phyloP scores from a whole-genome alignment of 2,888 invertebrate genomes.

The Eupithecia tripunctaria region DNA sequence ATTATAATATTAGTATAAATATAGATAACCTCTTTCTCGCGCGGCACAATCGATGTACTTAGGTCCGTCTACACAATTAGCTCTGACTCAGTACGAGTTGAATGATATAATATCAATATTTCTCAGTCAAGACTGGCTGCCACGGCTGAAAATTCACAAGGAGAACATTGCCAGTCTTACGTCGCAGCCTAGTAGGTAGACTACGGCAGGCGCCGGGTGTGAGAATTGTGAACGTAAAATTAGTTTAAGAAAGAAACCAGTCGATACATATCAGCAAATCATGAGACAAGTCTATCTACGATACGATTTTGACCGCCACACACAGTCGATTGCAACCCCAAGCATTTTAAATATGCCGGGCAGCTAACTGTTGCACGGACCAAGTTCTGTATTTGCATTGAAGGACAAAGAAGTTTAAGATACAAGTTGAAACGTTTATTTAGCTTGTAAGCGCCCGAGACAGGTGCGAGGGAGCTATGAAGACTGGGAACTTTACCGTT shows the following conservation, averaged over 20 bases:
- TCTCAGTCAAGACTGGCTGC: not conserved
- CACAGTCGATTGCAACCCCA: slow-evolving; percentile 22
- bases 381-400: slow-evolving; percentile 34
- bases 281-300: slow-evolving; percentile 9
- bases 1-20: no score
- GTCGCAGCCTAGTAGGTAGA: not conserved
- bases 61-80: no score
- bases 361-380: slow-evolving; percentile 30
- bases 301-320: slow-evolving; percentile 14
- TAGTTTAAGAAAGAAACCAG: no score
- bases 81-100: no score
- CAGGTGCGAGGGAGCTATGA: slow-evolving; percentile 16
- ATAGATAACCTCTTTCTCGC: no score
- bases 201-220: no score
- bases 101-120: no score
- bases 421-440: slow-evolving; percentile 26
- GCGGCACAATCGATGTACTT: no score
- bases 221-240: no score
- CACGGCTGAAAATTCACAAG: no score
- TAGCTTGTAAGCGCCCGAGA: slow-evolving; percentile 20
- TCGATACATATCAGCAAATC: not conserved
- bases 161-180: not conserved
- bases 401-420: slow-evolving; percentile 28
- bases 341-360: slow-evolving; percentile 34
- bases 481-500: not conserved